phyloP scores from a whole-genome alignment of 92 coral and sea anemone genomes.

The Pocillopora grandis region DNA sequence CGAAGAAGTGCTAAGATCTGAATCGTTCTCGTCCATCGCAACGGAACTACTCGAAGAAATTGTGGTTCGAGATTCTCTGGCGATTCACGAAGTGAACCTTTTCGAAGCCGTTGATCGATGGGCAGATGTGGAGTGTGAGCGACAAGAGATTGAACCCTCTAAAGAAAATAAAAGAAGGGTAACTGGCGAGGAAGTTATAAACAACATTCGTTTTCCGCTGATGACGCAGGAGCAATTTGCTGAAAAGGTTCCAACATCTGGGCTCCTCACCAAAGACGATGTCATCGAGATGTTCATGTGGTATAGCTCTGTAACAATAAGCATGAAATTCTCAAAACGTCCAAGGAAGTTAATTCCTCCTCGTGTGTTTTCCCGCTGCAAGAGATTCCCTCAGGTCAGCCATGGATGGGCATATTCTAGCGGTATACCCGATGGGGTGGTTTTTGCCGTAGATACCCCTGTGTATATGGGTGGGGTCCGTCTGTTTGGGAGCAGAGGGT shows the following conservation, averaged over 20 bases:
- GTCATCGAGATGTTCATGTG: slow-evolving; percentile 28
- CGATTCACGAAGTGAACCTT: slow-evolving; percentile 35
- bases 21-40: slow-evolving; percentile 27
- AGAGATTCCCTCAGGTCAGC: slow-evolving; percentile 34
- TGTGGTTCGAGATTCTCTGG: slow-evolving; percentile 20
- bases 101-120: slow-evolving; percentile 60
- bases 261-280: slow-evolving; percentile 48
- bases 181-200: slow-evolving; percentile 38
- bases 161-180: slow-evolving; percentile 47
- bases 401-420: slow-evolving; percentile 34
- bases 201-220: slow-evolving; percentile 46
- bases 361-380: slow-evolving; percentile 26
- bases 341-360: slow-evolving; percentile 13
- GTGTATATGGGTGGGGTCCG: slow-evolving; percentile 37
- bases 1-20: slow-evolving; percentile 55
- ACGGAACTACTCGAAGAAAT: slow-evolving; percentile 28
- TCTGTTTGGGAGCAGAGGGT: slow-evolving; percentile 33
- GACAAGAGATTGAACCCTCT: slow-evolving; percentile 29
- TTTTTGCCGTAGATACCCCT: slow-evolving; percentile 27
- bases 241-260: slow-evolving; percentile 31
- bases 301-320: slow-evolving; percentile 16
- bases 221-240: slow-evolving; percentile 55
- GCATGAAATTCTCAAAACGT: slow-evolving; percentile 18
- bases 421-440: slow-evolving; percentile 26
- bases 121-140: slow-evolving; percentile 44